Evolutionary conservation across 2,113 vertebrate species (phyloP), one percentile per base, ranked within the genome.

Genomic region (Cygnus buccinator): DNA sequence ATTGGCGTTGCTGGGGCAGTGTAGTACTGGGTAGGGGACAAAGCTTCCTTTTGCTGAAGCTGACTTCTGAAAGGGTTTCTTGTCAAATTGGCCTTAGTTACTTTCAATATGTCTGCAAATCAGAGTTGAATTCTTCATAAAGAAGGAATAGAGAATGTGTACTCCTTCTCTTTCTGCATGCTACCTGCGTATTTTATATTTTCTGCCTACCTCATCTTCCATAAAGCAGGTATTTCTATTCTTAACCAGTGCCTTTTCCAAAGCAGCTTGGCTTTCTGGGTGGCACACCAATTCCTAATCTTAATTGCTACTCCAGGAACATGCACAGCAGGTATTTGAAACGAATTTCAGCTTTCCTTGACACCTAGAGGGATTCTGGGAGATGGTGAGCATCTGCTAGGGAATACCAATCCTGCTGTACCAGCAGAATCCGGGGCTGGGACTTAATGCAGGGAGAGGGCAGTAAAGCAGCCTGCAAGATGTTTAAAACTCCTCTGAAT

Each of bases 331-430:
- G 33, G 33, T 71, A 39, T 65, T 81, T 44, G 46, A 79, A 71
- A 29, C 61, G 33, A 79, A 79, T 90, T 90, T 82, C 44, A 85
- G 44, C 71, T 66, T 87, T 76, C 18, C 44, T 86, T 82, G 84
- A 82, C 9, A 31, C 10, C 11, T 78, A 6, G 14, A 75, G 28
- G 39, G 20, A 72, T 63, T 17, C 7, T 65, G 46, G 46, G n/a
- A 93, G 73, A 67, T 57, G 50, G n/a, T 62, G 46, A 84, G 33
- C 19, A 61, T 90, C 55, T 81, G 19, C 31, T 67, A 22, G 11
- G 37, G 37, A 84, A 19, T 63, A 43, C 29, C 84, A 94, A 55
- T 71, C 46, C n/a, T 91, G 46, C 19, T 67, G 29, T 84, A 57
- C 48, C 43, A 59, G 0, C 37, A 52, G 68, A 55, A 75, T 72